These are phyloP conservation scores for Drosophila glabriapex DNA, from an alignment of 2,888 invertebrate species.

Conservation along the genomic window DNA sequence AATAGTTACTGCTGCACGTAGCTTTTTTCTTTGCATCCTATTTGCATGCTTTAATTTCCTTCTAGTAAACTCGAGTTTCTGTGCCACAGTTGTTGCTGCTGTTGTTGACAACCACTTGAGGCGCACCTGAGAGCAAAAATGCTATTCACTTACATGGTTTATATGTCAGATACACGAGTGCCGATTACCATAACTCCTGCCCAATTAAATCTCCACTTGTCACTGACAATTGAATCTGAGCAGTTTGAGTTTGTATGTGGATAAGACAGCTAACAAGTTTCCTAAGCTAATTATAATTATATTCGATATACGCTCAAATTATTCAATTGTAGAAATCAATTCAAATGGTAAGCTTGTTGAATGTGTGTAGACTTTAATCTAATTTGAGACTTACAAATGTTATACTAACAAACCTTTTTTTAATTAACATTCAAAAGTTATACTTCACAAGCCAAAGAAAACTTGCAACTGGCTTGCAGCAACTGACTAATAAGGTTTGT, in stretches of 20 bases:
- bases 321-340: not conserved
- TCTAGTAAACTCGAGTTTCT: slow-evolving; percentile 16
- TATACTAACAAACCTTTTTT: not conserved
- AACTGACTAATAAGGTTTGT: not conserved
- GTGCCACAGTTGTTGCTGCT: not conserved
- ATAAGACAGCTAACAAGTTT: not conserved
- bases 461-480: not conserved
- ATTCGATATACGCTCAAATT: too few relatives aligned
- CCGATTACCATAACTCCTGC: slow-evolving; percentile 20
- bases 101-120: slow-evolving; percentile 20
- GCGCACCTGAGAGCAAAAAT: slow-evolving; percentile 17
- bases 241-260: not conserved
- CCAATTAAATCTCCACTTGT: slow-evolving; percentile 8
- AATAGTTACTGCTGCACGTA: slow-evolving; percentile 1
- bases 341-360: not conserved
- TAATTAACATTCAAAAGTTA: not conserved
- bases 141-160: slow-evolving; percentile 8
- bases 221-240: not conserved
- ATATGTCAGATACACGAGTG: not conserved
- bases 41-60: slow-evolving; percentile 37
- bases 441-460: not conserved
- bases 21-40: slow-evolving; percentile 30
- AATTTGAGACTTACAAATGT: accelerated
- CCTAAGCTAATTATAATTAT: too few relatives aligned
- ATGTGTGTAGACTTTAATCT: not conserved